Base-by-base conservation (phyloP, 2,797 vertebrate species). In the Taenioides sp. region DNA sequence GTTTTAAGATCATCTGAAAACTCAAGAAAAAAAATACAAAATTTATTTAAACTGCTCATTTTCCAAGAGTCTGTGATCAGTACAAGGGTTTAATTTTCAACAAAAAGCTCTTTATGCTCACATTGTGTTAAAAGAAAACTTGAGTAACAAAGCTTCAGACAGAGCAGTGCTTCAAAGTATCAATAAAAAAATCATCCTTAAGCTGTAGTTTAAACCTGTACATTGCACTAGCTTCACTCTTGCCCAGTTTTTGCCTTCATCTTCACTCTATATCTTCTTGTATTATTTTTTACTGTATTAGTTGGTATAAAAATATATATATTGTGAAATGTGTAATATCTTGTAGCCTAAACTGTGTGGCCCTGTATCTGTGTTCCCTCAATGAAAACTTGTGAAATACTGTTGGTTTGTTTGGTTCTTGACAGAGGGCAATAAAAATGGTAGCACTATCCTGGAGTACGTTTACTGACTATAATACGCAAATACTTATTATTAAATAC, bases 361-460 rank as follows among this genome's bases (percentile, higher is more conserved):
- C 69, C 59, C 49, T 28, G 25, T 27, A 25, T 28, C 49, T 58
- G 28, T 71, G 6, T 65, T 55, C 37, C 70, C 58, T 71, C 37
- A 64, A 25, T 40, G 16, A 72, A 40, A 70, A 68, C 90, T 84
- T 89, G 86, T 86, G 81, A 80, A 79, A 87, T 58, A 47, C 71
- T 88, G 63, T 72, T 73, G 67, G 64, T 73, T 86, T 62, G 63
- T 72, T 73, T 70, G 65, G 72, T 86, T 65, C 67, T 87, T 85
- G 64, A 82, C 73, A 70, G 72, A 83, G 68, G 43, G 72, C 64
- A 88, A 90, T 87, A 89, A 90, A 47, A 88, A 76, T 63, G 40
- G 73, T 73, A 75, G 69, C 78, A 68, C 78, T 76, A 54, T 52
- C 73, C 1, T 4, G 11, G 20, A 61, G 25, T 64, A 25, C 52